These are phyloP conservation scores for Dryobota labecula DNA, from an alignment of 2,888 invertebrate species.

Conservation along the genomic window DNA sequence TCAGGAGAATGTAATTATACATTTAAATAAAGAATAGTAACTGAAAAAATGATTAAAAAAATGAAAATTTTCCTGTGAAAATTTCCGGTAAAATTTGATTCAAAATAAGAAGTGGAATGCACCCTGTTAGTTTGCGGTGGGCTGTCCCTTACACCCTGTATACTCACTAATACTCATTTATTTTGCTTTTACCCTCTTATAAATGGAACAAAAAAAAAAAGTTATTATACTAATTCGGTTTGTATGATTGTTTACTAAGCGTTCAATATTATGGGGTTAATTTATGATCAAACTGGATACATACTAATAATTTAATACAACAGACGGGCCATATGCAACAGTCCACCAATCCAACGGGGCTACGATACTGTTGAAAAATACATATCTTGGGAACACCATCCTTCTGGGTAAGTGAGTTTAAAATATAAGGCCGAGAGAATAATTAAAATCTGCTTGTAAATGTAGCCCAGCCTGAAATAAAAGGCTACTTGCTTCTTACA, in stretches of 20 bases:
- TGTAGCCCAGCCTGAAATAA: neutral
- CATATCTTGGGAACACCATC: conserved; percentile 54
- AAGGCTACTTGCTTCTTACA: neutral
- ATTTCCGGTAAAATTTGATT: no score
- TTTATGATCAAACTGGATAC: conserved; percentile 4
- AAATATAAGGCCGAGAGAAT: neutral
- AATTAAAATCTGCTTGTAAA: neutral
- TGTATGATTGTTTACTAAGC: neutral
- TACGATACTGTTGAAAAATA: conserved; percentile 51
- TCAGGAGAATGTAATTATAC: no score
- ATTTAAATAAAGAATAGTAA: no score
- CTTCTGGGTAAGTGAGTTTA: conserved; percentile 38
- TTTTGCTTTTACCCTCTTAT: no score
- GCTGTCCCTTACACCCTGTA: no score
- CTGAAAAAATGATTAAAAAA: no score
- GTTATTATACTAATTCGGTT: neutral
- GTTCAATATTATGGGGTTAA: neutral
- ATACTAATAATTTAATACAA: conserved; percentile 26
- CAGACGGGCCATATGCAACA: conserved; percentile 41
- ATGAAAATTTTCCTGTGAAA: no score
- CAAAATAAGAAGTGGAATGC: no score
- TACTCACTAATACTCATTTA: neutral
- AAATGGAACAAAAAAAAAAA: neutral
- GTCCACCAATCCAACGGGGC: conserved; percentile 49
- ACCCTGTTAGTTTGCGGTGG: no score